A percentile compares a stretch with the other conserved stretches of the same genome.
These are phyloP conservation scores for Pitangus sulphuratus DNA, from an alignment of 2,797 vertebrate species.

Conservation along the genomic window DNA sequence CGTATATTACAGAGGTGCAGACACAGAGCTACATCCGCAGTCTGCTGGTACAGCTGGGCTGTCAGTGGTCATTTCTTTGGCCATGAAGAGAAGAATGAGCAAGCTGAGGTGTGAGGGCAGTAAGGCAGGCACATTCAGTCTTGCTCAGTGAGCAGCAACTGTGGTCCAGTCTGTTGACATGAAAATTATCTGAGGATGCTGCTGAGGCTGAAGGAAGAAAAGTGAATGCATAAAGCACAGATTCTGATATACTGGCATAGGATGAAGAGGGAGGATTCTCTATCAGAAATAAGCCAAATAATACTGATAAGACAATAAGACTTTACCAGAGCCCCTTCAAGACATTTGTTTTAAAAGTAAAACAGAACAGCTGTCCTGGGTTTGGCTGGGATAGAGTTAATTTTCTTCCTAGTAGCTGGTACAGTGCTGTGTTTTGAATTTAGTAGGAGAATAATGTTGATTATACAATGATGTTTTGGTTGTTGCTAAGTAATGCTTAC, in stretches of 20 bases:
- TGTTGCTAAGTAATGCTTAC: not conserved
- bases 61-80: not conserved
- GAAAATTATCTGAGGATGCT: not conserved
- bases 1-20: not conserved
- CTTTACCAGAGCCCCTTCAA: not conserved
- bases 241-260: not conserved
- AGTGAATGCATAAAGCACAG: not conserved
- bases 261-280: not conserved
- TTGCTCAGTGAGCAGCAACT: not conserved
- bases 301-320: not conserved
- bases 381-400: not conserved
- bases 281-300: not conserved
- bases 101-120: not conserved
- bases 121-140: not conserved
- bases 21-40: not conserved
- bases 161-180: not conserved
- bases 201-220: not conserved
- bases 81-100: not conserved
- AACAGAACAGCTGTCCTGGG: not conserved
- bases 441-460: not conserved
- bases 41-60: not conserved
- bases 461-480: not conserved
- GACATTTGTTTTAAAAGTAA: not conserved
- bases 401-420: not conserved
- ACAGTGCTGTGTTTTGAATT: not conserved